These are phyloP conservation scores for Myotis yumanensis DNA, from an alignment of 2,113 vertebrate species.

Conservation along the genomic window DNA sequence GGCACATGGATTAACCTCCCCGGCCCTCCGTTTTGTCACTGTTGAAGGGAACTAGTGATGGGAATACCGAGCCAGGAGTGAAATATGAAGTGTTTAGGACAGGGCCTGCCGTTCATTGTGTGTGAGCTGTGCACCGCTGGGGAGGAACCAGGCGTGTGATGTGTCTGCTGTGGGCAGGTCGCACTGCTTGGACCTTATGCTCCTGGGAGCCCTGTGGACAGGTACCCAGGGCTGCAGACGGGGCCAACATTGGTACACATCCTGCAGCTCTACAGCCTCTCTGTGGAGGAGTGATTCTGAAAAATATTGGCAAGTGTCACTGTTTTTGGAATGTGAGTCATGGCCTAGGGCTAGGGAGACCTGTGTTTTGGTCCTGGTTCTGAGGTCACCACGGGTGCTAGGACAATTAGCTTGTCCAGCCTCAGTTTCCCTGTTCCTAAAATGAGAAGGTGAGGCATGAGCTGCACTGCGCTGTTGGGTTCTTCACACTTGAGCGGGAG, in stretches of 20 bases:
- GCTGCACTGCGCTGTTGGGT: neutral
- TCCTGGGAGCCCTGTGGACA: fast-evolving
- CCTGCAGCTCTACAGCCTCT: neutral
- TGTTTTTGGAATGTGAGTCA: neutral
- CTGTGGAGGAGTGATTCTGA: neutral
- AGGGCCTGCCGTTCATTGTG: fast-evolving
- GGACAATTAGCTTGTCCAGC: neutral
- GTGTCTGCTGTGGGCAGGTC: neutral
- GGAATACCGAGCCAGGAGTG: neutral
- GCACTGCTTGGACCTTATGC: fast-evolving
- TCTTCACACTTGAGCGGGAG: neutral
- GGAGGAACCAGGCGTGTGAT: fast-evolving
- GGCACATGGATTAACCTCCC: neutral
- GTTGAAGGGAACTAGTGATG: neutral
- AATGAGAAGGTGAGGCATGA: neutral
- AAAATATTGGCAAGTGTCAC: neutral
- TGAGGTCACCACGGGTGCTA: neutral
- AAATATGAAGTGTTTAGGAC: neutral
- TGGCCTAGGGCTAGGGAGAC: neutral
- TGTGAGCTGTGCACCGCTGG: fast-evolving
- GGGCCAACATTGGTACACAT: fast-evolving
- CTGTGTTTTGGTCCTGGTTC: neutral
- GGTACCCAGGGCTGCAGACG: fast-evolving
- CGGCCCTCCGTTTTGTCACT: neutral
- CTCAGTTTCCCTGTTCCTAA: neutral